These are phyloP conservation scores for Heliconius melpomene DNA, from an alignment of 1,140 invertebrate species.

Conservation along the genomic window DNA sequence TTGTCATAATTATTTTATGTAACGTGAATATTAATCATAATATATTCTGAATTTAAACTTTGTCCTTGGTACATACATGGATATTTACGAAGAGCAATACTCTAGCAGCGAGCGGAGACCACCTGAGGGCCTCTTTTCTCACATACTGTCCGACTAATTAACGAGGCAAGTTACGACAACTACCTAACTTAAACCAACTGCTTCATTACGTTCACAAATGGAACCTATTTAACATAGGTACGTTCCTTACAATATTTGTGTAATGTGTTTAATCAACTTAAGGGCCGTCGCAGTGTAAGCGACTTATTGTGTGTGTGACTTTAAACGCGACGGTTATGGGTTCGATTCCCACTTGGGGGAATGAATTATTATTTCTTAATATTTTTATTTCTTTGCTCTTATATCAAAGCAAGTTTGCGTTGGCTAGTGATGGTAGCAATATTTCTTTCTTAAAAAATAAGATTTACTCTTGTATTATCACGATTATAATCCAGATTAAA, in stretches of 20 bases:
- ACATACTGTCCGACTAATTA: conserved; percentile 18
- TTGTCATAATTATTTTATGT: background rate
- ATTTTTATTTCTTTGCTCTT: too few species aligned
- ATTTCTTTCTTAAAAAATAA: background rate
- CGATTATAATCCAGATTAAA: conserved; percentile 33
- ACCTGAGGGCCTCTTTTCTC: conserved; percentile 19
- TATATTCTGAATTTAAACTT: conserved; percentile 7
- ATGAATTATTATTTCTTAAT: too few species aligned
- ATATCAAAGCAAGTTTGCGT: too few species aligned
- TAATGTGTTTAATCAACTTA: background rate
- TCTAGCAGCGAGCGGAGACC: background rate
- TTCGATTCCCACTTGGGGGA: too few species aligned
- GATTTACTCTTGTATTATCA: conserved; percentile 7
- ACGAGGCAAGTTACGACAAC: conserved; percentile 16
- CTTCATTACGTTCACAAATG: conserved; percentile 11
- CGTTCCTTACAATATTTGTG: background rate
- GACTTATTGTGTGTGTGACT: too few species aligned
- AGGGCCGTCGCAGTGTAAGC: background rate
- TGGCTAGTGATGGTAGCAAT: background rate
- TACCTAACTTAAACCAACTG: conserved; percentile 14
- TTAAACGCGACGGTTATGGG: too few species aligned
- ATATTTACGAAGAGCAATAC: conserved; percentile 3
- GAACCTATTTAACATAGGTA: background rate
- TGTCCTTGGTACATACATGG: background rate
- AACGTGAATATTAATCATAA: background rate